These are phyloP conservation scores for Paradisaea rubra DNA, from an alignment of 2,113 vertebrate species.

Conservation along the genomic window DNA sequence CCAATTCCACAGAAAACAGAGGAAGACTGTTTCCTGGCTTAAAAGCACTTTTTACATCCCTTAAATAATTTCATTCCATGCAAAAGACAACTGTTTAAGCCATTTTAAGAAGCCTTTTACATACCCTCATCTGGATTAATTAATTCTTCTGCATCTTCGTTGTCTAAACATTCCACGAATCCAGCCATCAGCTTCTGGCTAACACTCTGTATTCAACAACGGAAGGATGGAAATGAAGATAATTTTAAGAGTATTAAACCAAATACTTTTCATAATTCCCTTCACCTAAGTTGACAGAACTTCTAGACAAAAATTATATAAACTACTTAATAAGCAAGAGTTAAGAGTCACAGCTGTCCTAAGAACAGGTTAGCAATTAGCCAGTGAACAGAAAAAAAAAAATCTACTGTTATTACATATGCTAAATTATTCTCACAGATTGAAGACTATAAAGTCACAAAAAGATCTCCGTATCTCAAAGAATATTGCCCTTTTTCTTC, in stretches of 20 bases:
- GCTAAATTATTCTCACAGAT: background rate
- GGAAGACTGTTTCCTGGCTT: background rate
- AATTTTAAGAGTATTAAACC: background rate
- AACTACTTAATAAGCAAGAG: background rate
- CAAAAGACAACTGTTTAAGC: background rate
- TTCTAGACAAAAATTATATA: background rate
- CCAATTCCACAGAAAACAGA: background rate
- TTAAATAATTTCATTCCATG: background rate
- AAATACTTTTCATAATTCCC: background rate
- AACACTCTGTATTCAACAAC: constrained; percentile 69
- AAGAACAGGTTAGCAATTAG: background rate
- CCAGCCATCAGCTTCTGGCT: constrained; percentile 95
- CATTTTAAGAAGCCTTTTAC: constrained; percentile 26
- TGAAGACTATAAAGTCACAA: background rate
- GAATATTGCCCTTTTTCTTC: background rate
- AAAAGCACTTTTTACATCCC: background rate
- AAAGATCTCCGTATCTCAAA: background rate
- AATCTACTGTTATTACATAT: background rate
- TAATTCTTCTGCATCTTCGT: constrained; percentile 89
- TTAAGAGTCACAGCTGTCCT: background rate
- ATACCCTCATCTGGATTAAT: constrained; percentile 82
- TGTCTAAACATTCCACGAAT: constrained; percentile 95
- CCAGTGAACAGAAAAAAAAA: background rate
- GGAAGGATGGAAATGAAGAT: background rate
- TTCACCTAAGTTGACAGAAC: background rate